These are phyloP conservation scores for Fistularia tabacaria DNA, from an alignment of 2,797 vertebrate genomes.

Conservation along the genomic window DNA sequence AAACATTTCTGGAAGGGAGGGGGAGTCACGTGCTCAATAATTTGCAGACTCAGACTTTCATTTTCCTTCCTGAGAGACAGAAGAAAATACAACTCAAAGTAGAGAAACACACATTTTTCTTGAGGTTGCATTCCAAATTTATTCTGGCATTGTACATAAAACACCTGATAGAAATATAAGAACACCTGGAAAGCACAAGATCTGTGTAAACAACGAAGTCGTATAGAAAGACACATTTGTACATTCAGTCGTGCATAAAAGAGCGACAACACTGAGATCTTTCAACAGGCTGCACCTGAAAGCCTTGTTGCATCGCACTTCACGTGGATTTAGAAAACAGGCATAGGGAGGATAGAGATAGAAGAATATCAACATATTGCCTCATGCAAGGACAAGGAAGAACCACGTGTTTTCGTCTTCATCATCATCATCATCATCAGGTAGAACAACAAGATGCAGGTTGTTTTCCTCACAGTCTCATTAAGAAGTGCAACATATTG, in stretches of 20 bases:
- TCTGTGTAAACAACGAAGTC: constrained; percentile 48
- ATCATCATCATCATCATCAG: no score
- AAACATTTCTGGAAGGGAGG: no score
- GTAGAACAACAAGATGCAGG: constrained; percentile 9
- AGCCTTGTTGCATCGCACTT: constrained; percentile 6
- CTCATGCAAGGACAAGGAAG: constrained; percentile 72
- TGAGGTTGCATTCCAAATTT: constrained; percentile 68
- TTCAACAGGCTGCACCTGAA: constrained; percentile 19
- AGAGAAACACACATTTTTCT: no score
- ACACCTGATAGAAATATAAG: constrained; percentile 69
- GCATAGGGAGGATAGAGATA: constrained; percentile 38
- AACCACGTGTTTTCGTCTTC: constrained; percentile 42
- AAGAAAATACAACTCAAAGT: no score
- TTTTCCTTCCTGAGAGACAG: no score
- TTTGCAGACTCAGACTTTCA: no score
- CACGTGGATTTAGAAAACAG: constrained; percentile 52
- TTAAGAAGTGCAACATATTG: no score
- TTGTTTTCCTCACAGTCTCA: constrained; percentile 28
- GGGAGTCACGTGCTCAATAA: no score
- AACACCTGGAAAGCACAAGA: constrained; percentile 47
- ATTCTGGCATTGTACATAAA: constrained; percentile 70
- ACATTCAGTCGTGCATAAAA: constrained; percentile 69
- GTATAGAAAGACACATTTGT: constrained; percentile 58
- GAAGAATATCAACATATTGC: constrained; percentile 57
- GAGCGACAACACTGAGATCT: constrained; percentile 31